Percentiles rank a stretch among this genome's conserved stretches.
phyloP scores from a whole-genome alignment of 2,797 vertebrate species.

The Emydoidea blandingii region DNA sequence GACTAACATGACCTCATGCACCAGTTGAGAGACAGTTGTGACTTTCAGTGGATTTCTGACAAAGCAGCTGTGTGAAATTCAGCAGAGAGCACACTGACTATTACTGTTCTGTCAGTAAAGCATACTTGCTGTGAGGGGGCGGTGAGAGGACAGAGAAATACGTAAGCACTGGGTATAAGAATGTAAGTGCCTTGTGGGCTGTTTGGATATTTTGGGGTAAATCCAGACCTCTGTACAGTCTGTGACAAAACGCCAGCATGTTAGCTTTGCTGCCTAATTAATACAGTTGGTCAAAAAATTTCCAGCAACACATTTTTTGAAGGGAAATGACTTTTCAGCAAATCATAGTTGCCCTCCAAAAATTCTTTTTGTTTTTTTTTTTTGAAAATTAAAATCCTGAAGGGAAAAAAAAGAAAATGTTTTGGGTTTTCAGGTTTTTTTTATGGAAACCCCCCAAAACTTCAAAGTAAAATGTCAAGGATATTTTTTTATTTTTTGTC shows the following conservation, averaged over 20 bases:
- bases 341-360: neutral
- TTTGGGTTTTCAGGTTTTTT: neutral
- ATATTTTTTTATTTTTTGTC: neutral
- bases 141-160: neutral
- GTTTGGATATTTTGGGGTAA: neutral
- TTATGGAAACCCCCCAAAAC: neutral
- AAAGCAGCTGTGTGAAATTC: constrained; percentile 50
- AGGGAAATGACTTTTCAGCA: neutral
- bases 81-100: constrained; percentile 11
- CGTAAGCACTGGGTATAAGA: constrained; percentile 15
- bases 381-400: neutral
- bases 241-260: neutral
- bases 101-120: neutral
- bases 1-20: neutral
- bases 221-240: neutral
- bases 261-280: neutral
- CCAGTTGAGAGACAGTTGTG: neutral
- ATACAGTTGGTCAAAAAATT: neutral
- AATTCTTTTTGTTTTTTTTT: neutral
- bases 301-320: neutral
- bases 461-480: neutral
- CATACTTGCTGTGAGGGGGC: neutral
- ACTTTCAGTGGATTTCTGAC: constrained; percentile 46
- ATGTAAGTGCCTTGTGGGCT: neutral
- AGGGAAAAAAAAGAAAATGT: neutral